A percentile compares a stretch with the other conserved stretches of the same genome.
These are phyloP conservation scores for Lordiphosa clarofinis DNA, from an alignment of 1,140 invertebrate species.

Conservation along the genomic window DNA sequence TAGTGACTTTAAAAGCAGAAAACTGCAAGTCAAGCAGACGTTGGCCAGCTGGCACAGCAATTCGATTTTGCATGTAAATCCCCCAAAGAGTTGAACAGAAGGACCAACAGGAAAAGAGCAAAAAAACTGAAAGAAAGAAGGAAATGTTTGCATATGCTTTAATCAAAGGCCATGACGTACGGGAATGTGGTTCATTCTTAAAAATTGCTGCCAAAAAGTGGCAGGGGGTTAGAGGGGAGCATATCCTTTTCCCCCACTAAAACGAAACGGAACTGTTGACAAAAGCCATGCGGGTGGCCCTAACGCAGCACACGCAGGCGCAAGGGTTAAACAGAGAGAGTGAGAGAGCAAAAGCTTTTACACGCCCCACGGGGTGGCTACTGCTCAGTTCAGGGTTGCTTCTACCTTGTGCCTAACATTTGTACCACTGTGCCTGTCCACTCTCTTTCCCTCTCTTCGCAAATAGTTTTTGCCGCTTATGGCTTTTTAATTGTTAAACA, in stretches of 20 bases:
- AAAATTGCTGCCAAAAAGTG: slow-evolving; percentile 41
- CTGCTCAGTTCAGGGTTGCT: slow-evolving; percentile 52
- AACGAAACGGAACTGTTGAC: slow-evolving; percentile 50
- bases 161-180: slow-evolving; percentile 67
- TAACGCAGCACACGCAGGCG: slow-evolving; percentile 27
- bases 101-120: slow-evolving; percentile 1
- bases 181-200: slow-evolving; percentile 70
- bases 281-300: slow-evolving; percentile 44
- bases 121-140: slow-evolving; percentile 27
- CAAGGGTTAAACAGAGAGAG: slow-evolving; percentile 32
- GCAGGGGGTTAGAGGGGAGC: background rate
- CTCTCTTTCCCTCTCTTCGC: slow-evolving; percentile 18
- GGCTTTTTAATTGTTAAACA: slow-evolving; percentile 63
- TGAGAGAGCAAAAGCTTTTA: slow-evolving; percentile 15
- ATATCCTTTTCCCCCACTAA: slow-evolving; percentile 11
- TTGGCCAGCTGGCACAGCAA: slow-evolving; percentile 50
- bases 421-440: slow-evolving; percentile 37
- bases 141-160: slow-evolving; percentile 62
- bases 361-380: slow-evolving; percentile 63
- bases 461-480: slow-evolving; percentile 39
- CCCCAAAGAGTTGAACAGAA: slow-evolving; percentile 24
- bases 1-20: slow-evolving; percentile 51
- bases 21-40: slow-evolving; percentile 26
- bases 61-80: slow-evolving; percentile 48
- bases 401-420: slow-evolving; percentile 58